Percentiles rank a stretch among this genome's conserved stretches.
These are phyloP conservation scores for Leiothrix lutea DNA, from an alignment of 2,113 vertebrate species.

Conservation along the genomic window DNA sequence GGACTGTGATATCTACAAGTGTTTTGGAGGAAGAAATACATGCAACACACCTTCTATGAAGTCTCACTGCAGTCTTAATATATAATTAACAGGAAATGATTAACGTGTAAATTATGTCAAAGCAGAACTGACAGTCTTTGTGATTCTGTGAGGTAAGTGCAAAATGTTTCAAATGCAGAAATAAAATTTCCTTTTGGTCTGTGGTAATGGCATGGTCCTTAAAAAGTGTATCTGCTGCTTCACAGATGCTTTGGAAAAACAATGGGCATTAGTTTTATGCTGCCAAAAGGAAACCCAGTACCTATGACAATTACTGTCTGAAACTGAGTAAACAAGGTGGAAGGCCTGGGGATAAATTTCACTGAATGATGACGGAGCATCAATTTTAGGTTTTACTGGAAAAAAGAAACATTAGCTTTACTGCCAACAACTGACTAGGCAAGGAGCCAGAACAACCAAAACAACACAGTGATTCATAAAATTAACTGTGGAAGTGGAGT, in stretches of 20 bases:
- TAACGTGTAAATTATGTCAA: neutral
- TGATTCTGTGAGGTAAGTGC: neutral
- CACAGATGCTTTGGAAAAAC: neutral
- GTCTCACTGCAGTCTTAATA: neutral
- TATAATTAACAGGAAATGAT: neutral
- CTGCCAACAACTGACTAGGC: neutral
- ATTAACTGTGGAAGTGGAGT: neutral
- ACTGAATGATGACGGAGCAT: neutral
- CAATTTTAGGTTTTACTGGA: neutral
- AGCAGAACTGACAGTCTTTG: neutral
- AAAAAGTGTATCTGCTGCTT: neutral
- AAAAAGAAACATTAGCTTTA: neutral
- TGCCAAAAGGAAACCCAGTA: neutral
- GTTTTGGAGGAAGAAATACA: neutral
- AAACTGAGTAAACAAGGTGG: neutral
- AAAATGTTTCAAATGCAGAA: neutral
- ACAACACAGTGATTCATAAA: neutral
- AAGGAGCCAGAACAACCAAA: neutral
- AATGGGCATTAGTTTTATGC: neutral
- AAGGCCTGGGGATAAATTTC: neutral
- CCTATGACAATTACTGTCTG: neutral
- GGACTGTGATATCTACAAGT: neutral
- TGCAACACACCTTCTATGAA: neutral
- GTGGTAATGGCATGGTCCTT: neutral
- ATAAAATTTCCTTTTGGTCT: neutral